phyloP scores from a whole-genome alignment of 1,140 invertebrate species.

The Hermatobates lingyangjiaoensis region DNA sequence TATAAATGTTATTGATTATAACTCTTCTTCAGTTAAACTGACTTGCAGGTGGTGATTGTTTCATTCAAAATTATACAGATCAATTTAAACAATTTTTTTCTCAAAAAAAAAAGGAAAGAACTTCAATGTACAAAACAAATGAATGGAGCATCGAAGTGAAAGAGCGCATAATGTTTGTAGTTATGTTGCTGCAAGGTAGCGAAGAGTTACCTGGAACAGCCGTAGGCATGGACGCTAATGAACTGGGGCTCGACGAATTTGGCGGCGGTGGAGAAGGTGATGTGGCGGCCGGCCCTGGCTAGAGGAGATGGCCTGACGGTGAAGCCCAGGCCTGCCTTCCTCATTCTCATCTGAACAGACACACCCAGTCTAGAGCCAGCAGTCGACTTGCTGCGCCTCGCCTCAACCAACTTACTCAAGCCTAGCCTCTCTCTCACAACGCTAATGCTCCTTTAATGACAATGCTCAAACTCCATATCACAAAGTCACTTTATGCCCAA shows the following conservation, averaged over 20 bases:
- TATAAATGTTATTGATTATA: no score
- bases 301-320: conserved; percentile 20
- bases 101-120: neutral
- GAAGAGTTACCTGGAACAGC: conserved; percentile 33
- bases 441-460: no score
- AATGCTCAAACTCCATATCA: no score
- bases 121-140: neutral
- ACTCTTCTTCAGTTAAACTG: neutral
- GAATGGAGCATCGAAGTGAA: neutral
- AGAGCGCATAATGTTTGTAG: neutral
- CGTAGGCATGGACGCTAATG: conserved; percentile 63
- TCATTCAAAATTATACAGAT: neutral
- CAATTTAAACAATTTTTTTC: no score
- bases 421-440: no score
- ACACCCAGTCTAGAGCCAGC: no score
- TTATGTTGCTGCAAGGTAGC: neutral
- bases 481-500: no score
- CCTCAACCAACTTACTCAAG: no score
- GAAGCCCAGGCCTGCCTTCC: conserved; percentile 46
- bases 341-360: conserved; percentile 37
- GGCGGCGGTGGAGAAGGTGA: conserved; percentile 46
- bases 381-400: no score
- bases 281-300: conserved; percentile 27
- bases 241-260: conserved; percentile 64
- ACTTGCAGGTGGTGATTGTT: neutral